phyloP scores from a whole-genome alignment of 1,140 invertebrate species.

The Laodelphax striatellus region DNA sequence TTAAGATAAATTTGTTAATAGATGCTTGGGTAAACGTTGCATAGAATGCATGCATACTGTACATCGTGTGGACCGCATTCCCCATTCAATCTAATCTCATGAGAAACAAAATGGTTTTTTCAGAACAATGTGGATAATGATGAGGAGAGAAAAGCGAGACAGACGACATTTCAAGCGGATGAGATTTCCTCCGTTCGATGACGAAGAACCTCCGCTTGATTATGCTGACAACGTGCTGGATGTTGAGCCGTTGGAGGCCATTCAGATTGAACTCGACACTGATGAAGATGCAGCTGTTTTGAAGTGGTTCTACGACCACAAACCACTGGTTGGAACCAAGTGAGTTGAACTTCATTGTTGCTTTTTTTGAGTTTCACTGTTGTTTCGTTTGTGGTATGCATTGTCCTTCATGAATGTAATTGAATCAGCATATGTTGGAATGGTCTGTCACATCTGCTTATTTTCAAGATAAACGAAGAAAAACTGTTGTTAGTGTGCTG shows the following conservation, averaged over 20 bases:
- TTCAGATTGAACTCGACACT: slow-evolving; percentile 94
- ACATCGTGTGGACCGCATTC: too few relatives aligned
- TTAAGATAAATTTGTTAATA: too few relatives aligned
- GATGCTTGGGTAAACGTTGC: too few relatives aligned
- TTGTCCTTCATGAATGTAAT: too few relatives aligned
- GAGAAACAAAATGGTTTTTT: slow-evolving; percentile 14
- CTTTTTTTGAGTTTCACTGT: too few relatives aligned
- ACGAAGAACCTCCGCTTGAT: slow-evolving; percentile 98
- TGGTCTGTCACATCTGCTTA: too few relatives aligned
- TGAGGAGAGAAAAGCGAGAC: slow-evolving; percentile 97
- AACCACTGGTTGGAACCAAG: slow-evolving; percentile 84
- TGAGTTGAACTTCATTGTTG: slow-evolving; percentile 27
- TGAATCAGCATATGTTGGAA: too few relatives aligned
- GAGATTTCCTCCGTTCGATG: slow-evolving; percentile 99
- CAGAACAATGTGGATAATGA: slow-evolving; percentile 99
- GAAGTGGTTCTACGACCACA: slow-evolving; percentile 98
- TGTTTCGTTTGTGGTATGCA: too few relatives aligned
- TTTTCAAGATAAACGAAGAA: too few relatives aligned
- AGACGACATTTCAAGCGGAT: slow-evolving; percentile 98
- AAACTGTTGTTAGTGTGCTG: too few relatives aligned
- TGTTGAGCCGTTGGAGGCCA: slow-evolving; percentile 97
- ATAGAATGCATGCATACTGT: too few relatives aligned
- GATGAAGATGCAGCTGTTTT: slow-evolving; percentile 88
- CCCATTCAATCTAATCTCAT: too few relatives aligned
- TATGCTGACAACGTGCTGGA: slow-evolving; percentile 99